Evolutionary conservation across 2,113 vertebrate species (phyloP), one percentile per base, ranked within the genome.

Genomic region (Mola mola): DNA sequence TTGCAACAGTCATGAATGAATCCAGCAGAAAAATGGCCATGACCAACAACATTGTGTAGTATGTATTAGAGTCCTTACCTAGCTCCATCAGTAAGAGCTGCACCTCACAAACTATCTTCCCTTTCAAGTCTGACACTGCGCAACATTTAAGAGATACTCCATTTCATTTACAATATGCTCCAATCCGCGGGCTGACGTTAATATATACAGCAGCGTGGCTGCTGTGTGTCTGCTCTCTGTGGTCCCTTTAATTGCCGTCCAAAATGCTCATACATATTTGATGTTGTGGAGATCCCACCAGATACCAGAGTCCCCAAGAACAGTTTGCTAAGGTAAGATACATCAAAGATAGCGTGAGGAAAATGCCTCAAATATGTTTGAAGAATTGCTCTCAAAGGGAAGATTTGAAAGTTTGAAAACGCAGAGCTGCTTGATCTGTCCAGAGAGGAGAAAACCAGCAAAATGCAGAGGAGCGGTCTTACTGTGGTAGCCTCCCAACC

Each of bases 211-310:
- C 28, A 21, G 31, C 26, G 17, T 2, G 8, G 15, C 64, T 41
- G 33, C 3, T 41, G 37, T 3, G 13, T 49, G 21, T 28, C 46
- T 17, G 28, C 20, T 66, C 62, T 77, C 40, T 69, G 48, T 67
- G 40, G 65, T 75, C 48, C 46, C 63, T 78, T 67, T 82, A 84
- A 82, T 79, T 82, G 75, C 49, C 1, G 52, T 83, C 80, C 76
- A 79, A 84, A 78, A 75, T 52, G 79, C 47, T 77, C 52, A 66
- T 82, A 46, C 74, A 84, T 85, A 81, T 76, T 82, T 78, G 20
- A 90, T 83, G 55, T 12, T 16, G 53, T 56, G 69, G 50, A 63
- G 57, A 66, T 78, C 55, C 79, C 73, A 64, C 33, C 50, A 72
- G 63, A 78, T 73, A 75, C 66, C 67, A 34, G 69, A 1, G 48